phyloP scores from a whole-genome alignment of 2,113 vertebrate genomes.

The Mesocricetus auratus region DNA sequence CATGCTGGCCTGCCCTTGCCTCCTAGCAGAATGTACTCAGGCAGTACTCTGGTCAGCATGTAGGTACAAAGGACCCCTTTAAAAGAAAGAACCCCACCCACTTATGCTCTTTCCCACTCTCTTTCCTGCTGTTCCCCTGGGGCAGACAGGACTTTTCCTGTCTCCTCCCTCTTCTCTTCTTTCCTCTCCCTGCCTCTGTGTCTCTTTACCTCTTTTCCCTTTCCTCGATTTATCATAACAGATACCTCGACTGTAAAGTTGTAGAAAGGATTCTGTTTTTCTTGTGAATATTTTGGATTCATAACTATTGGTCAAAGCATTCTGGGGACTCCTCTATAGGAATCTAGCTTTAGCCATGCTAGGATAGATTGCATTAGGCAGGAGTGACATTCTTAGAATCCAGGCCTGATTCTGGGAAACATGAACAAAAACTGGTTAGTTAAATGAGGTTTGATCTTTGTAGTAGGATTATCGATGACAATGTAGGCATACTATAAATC shows the following conservation, averaged over 20 bases:
- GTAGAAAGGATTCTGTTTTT: neutral
- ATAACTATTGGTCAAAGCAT: neutral
- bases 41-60: too few species aligned
- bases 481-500: neutral
- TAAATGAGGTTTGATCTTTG: conserved; percentile 4
- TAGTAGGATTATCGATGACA: neutral
- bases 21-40: too few species aligned
- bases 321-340: neutral
- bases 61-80: too few species aligned
- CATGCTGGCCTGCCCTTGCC: too few species aligned
- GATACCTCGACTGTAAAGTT: neutral
- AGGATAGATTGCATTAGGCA: neutral
- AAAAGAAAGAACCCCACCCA: too few species aligned
- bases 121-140: too few species aligned
- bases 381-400: neutral
- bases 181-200: too few species aligned
- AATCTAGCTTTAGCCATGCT: neutral
- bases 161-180: too few species aligned
- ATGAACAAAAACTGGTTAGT: neutral
- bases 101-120: too few species aligned
- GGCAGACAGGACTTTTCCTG: too few species aligned
- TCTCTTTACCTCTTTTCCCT: too few species aligned
- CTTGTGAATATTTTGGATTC: neutral
- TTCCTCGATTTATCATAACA: too few species aligned
- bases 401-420: conserved; percentile 26